phyloP scores from a whole-genome alignment of 2,113 vertebrate genomes.

The Tachuris rubrigastra region DNA sequence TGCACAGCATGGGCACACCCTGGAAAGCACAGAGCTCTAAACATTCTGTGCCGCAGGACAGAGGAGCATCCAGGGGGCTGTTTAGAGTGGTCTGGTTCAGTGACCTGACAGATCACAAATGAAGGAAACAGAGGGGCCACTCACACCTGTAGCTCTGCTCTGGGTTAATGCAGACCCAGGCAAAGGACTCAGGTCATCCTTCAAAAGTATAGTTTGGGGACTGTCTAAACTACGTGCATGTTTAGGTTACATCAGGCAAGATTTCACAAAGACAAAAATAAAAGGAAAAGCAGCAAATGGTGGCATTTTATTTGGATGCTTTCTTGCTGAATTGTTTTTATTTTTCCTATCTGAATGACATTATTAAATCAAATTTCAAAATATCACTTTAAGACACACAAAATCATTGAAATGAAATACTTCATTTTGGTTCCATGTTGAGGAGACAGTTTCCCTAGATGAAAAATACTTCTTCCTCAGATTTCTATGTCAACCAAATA shows the following conservation, averaged over 20 bases:
- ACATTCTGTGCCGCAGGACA: background rate
- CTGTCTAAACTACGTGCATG: background rate
- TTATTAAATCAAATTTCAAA: background rate
- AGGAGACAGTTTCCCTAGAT: background rate
- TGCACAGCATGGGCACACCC: background rate
- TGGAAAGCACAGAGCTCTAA: background rate
- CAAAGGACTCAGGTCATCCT: background rate
- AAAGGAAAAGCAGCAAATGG: background rate
- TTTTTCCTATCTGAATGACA: background rate
- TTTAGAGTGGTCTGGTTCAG: background rate
- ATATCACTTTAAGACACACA: background rate
- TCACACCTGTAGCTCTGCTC: background rate
- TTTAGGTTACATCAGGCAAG: background rate
- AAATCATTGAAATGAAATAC: background rate
- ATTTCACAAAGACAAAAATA: background rate
- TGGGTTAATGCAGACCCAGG: background rate
- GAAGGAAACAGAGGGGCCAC: background rate
- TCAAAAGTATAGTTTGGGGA: background rate
- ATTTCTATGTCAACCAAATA: background rate
- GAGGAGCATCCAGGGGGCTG: too few species aligned
- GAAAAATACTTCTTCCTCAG: background rate
- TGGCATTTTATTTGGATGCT: background rate
- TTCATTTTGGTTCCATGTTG: background rate
- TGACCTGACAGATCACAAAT: background rate
- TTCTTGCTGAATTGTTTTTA: background rate